Percentiles rank a stretch among this genome's conserved stretches.
Conservation (phyloP, 2,888 invertebrate genomes). For the Norana najaformis region DNA sequence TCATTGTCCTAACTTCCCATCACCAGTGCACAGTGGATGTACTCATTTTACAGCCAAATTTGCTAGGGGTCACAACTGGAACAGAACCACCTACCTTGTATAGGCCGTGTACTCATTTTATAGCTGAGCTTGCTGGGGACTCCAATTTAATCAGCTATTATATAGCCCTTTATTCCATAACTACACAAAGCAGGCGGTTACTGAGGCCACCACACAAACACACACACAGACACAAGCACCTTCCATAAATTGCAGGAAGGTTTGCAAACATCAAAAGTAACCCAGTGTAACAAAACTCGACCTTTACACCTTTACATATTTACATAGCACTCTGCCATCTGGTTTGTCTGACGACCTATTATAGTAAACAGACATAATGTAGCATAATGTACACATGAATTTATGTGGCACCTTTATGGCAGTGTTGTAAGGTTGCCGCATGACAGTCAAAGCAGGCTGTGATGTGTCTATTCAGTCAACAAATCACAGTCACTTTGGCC, state of each 20-base stretch:
- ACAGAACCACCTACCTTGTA: no score
- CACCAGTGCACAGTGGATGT: no score
- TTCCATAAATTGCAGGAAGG: neutral
- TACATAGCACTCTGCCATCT: neutral
- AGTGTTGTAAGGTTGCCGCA: neutral
- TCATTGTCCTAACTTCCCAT: neutral
- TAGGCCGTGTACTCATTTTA: no score
- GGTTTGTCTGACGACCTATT: no score
- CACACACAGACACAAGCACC: neutral
- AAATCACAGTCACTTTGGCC: constrained; percentile 21
- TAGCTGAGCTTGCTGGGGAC: no score
- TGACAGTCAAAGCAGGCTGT: constrained; percentile 26
- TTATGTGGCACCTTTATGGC: neutral
- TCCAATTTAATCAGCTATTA: neutral
- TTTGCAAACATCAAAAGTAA: neutral
- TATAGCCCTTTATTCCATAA: neutral
- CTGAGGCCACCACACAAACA: no score
- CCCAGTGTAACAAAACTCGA: neutral
- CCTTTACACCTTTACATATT: neutral
- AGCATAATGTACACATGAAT: neutral
- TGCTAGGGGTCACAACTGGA: no score
- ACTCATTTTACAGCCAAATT: no score
- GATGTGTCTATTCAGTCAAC: constrained; percentile 8
- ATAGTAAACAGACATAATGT: no score
- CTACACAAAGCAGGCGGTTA: neutral